Conservation (phyloP, 1,140 invertebrate genomes). For the Triops longicaudatus region DNA sequence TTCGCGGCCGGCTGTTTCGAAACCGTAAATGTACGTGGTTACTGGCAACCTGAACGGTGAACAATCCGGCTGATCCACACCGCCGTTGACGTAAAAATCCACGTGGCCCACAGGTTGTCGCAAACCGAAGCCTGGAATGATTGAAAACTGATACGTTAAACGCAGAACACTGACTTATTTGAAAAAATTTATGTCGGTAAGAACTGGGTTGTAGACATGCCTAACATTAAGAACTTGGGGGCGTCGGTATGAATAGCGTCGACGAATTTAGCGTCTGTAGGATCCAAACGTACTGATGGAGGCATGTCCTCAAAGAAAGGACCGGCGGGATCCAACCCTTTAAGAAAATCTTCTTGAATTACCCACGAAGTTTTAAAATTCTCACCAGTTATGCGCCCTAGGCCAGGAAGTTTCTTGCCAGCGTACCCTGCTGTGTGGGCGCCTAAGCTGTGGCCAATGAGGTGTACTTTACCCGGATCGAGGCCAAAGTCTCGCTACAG, state of each 20-base stretch:
- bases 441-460: conserved; percentile 75
- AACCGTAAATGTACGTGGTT: too few species aligned
- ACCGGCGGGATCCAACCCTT: conserved; percentile 70
- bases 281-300: conserved; percentile 62
- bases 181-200: background rate
- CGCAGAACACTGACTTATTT: too few species aligned
- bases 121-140: conserved; percentile 65
- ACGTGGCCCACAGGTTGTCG: conserved; percentile 72
- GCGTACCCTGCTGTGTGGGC: conserved; percentile 78
- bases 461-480: conserved; percentile 60
- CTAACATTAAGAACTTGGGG: conserved; percentile 71
- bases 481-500: conserved; percentile 60
- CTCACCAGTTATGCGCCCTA: conserved; percentile 61
- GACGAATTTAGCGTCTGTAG: conserved; percentile 66
- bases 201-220: too few species aligned
- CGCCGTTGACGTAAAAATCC: conserved; percentile 83
- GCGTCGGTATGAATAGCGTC: conserved; percentile 83
- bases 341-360: conserved; percentile 22
- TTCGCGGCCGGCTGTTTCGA: too few species aligned
- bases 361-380: background rate
- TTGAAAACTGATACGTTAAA: too few species aligned
- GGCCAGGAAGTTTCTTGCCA: conserved; percentile 56
- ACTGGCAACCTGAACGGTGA: too few species aligned
- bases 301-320: conserved; percentile 83
- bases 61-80: too few species aligned